Evolutionary conservation across 2,797 vertebrate genomes (phyloP).

Genomic region (Sphaeramia orbicularis): DNA sequence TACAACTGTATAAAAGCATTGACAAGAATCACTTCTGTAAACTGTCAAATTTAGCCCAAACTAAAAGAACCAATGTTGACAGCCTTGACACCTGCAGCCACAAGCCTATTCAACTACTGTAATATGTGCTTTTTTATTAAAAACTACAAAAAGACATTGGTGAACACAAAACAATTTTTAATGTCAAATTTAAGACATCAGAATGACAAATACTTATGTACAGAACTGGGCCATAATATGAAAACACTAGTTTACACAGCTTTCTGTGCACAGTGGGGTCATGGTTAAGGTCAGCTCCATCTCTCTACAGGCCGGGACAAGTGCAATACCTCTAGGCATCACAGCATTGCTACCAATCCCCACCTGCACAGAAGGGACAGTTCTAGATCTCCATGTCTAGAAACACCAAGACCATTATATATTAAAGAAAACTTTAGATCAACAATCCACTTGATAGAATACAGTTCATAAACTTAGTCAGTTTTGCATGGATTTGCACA

Average conservation of each 20-base stretch:
- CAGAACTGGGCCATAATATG: not conserved
- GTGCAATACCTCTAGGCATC: constrained; percentile 95
- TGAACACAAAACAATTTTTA: too few species aligned
- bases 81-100: too few species aligned
- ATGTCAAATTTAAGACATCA: not conserved
- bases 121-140: too few species aligned
- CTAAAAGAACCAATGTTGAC: too few species aligned
- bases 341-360: constrained; percentile 99
- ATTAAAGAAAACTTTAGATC: not conserved
- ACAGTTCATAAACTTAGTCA: constrained; percentile 90
- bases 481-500: constrained; percentile 99
- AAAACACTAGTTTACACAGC: not conserved
- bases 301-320: constrained; percentile 99
- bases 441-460: not conserved
- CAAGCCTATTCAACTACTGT: too few species aligned
- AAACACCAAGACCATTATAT: not conserved
- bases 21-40: too few species aligned
- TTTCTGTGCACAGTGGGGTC: not conserved
- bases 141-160: too few species aligned
- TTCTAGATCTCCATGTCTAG: constrained; percentile 19
- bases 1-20: too few species aligned
- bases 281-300: constrained; percentile 56
- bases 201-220: not conserved
- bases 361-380: constrained; percentile 95
- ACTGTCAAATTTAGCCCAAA: too few species aligned